Percentiles rank a stretch among this genome's conserved stretches.
Evolutionary conservation across 2,797 vertebrate genomes (phyloP).

Genomic region (Buceros bicornis): DNA sequence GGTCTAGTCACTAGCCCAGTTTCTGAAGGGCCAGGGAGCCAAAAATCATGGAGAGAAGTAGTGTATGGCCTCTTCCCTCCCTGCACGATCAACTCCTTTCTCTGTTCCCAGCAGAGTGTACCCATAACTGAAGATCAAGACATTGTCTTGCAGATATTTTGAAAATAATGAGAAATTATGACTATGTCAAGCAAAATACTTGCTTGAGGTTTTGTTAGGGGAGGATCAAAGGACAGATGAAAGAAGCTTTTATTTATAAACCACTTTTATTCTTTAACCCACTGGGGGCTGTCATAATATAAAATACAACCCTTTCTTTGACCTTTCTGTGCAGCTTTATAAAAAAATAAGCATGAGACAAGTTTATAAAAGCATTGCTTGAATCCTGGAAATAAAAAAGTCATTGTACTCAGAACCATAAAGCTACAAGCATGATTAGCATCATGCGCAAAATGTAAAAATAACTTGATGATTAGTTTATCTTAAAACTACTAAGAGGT

Average conservation of each 20-base stretch:
- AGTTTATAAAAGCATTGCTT: slow-evolving; percentile 48
- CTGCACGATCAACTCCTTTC: not conserved
- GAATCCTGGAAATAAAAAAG: slow-evolving; percentile 50
- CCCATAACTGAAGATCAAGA: not conserved
- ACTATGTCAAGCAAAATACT: slow-evolving; percentile 1
- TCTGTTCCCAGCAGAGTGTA: not conserved
- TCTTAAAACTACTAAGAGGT: slow-evolving; percentile 25
- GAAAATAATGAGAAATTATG: slow-evolving; percentile 31
- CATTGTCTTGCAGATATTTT: slow-evolving; percentile 25
- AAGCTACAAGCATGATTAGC: not conserved
- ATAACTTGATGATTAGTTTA: slow-evolving; percentile 12
- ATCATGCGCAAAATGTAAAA: slow-evolving; percentile 40
- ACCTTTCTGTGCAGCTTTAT: slow-evolving; percentile 49
- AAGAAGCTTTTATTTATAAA: slow-evolving; percentile 68
- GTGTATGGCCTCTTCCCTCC: not conserved
- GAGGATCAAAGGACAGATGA: slow-evolving; percentile 57
- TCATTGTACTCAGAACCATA: slow-evolving; percentile 22
- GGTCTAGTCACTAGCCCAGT: not conserved
- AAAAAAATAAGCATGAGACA: slow-evolving; percentile 44
- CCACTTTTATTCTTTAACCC: slow-evolving; percentile 50
- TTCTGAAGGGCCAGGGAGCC: not conserved
- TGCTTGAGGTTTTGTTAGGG: not conserved
- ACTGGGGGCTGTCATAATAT: slow-evolving; percentile 24
- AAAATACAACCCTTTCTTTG: slow-evolving; percentile 45
- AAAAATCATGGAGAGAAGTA: not conserved